These are phyloP conservation scores for Mastigias papua DNA, from an alignment of 30 jellyfish, hydroid and myxozoan species.

Conservation along the genomic window DNA sequence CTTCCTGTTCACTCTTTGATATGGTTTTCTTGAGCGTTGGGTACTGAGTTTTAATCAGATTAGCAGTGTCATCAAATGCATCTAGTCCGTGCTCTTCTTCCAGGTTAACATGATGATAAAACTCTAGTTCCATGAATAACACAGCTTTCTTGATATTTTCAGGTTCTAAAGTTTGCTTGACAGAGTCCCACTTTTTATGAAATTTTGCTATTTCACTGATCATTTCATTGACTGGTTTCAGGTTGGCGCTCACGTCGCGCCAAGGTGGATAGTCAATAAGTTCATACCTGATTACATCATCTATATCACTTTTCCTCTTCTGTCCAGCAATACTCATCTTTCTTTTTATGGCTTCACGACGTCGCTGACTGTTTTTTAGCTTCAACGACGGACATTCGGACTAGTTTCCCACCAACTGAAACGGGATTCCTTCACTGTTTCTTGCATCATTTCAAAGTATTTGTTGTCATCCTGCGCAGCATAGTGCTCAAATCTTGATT, in stretches of 20 bases:
- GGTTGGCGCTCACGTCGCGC: background rate
- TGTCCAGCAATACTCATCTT: background rate
- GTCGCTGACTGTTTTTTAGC: no score
- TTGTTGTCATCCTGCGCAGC: no score
- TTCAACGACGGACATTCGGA: no score
- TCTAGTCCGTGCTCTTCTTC: slow-evolving; percentile 48
- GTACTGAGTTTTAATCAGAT: background rate
- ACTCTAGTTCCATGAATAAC: background rate
- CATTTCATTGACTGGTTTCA: slow-evolving; percentile 10
- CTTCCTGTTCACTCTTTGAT: slow-evolving; percentile 16
- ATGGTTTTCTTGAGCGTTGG: background rate
- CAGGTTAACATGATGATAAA: slow-evolving; percentile 8
- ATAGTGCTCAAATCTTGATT: no score
- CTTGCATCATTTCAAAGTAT: no score
- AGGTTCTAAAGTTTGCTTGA: no score
- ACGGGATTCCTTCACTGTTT: no score
- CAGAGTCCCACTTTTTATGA: background rate
- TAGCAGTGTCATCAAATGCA: slow-evolving; percentile 6
- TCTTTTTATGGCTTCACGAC: no score
- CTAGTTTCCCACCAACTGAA: no score
- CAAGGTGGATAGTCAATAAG: background rate
- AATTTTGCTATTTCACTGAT: background rate
- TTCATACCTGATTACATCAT: background rate
- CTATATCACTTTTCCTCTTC: background rate
- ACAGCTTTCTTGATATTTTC: background rate